Conservation (phyloP, 2,113 vertebrate species). For the Forbesichthys papilliferus region DNA sequence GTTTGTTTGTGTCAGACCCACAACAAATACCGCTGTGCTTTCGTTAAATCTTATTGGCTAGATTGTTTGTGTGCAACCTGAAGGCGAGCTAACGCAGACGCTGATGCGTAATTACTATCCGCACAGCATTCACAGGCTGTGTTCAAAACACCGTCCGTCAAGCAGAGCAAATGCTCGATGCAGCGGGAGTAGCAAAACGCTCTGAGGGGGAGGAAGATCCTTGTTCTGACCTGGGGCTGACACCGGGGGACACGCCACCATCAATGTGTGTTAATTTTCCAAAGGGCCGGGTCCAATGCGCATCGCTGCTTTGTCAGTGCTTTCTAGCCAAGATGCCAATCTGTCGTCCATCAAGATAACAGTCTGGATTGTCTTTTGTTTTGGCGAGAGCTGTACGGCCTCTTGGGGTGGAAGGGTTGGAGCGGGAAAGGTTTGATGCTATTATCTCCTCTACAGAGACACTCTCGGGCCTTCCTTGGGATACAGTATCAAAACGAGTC, state of each 20-base stretch:
- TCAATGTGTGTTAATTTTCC: constrained; percentile 51
- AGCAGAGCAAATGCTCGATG: constrained; percentile 2
- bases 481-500: constrained; percentile 73
- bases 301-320: constrained; percentile 62
- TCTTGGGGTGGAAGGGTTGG: constrained; percentile 12
- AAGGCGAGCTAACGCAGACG: constrained; percentile 51
- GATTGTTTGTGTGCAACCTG: constrained; percentile 17
- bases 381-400: constrained; percentile 44
- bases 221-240: constrained; percentile 58
- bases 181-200: constrained; percentile 52
- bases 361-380: constrained; percentile 63
- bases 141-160: constrained; percentile 48
- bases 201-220: constrained; percentile 26
- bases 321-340: constrained; percentile 67
- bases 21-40: constrained; percentile 36
- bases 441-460: constrained; percentile 68
- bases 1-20: constrained; percentile 22
- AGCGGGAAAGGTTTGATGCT: constrained; percentile 57
- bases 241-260: constrained; percentile 38
- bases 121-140: not conserved
- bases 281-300: constrained; percentile 33
- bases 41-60: constrained; percentile 42
- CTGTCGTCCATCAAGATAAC: constrained; percentile 72
- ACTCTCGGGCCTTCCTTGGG: constrained; percentile 68
- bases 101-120: constrained; percentile 18